Evolutionary conservation across 2,797 vertebrate species (phyloP), one percentile per base, ranked within the genome.

Genomic region (Malurus splendens): DNA sequence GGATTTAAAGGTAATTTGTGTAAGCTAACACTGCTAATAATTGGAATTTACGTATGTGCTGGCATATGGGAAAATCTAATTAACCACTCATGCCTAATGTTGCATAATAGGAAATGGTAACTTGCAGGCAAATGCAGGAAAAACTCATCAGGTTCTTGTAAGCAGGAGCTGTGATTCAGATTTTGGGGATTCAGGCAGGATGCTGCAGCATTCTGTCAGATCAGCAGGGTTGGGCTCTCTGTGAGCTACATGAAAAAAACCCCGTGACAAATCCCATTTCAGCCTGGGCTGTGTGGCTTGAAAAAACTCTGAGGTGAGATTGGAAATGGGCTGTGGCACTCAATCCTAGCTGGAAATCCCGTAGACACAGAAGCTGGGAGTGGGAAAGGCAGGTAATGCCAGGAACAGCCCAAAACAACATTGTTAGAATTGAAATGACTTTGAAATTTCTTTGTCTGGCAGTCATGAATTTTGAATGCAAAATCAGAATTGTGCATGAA

Each of bases 1-100:
- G 45, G 61, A 52, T 93, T 88, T 86, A 74, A 90, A 82, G 81
- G 54, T 90, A 88, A 52, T 86, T 91, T 88, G 28, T 81, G n/a
- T 90, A 82, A 82, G 87, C 54, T 64, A 75, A 80, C 57, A 30
- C 62, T 51, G 65, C 60, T 91, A 92, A 87, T 91, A 89, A 80
- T 57, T 82, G 54, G 78, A 79, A 76, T 85, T 83, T 91, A 68
- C 48, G 30, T 76, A 65, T 51, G 33, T 27, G 18, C 62, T 78
- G 68, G 55, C 80, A 81, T 90, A 78, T 87, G 82, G 90, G 39
- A 51, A 82, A 78, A 87, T 27, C 82, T 92, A 86, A 92, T 91
- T 91, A 93, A 61, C 76, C 42, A 75, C 64, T 87, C 3, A 18
- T 39, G 38, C 74, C 62, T 75, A 75, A 68, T 72, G 38, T 52